Conservation (phyloP, 2,797 vertebrate species). For the Eulemur rubriventer region DNA sequence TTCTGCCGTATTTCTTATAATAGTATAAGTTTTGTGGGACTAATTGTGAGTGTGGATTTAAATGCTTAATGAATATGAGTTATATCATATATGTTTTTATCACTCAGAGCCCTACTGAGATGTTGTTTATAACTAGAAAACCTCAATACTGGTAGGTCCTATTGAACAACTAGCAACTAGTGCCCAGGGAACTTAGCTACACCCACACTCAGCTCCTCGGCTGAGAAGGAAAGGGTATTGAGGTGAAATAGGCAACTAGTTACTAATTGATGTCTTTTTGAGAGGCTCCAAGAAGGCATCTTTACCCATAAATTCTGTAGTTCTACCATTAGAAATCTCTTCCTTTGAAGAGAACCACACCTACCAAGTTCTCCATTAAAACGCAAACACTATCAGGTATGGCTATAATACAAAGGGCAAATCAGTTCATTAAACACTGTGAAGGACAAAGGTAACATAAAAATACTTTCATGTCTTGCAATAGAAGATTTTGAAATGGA, state of each 20-base stretch:
- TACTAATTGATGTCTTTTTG: neutral
- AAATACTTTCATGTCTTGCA: neutral
- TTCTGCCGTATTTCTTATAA: constrained; percentile 32
- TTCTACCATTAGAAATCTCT: neutral
- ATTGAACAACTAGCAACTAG: neutral
- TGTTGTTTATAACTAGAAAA: neutral
- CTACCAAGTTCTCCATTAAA: constrained; percentile 7
- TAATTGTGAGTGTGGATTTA: constrained; percentile 19
- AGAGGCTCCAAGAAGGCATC: neutral
- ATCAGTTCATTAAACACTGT: neutral
- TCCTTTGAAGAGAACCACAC: neutral
- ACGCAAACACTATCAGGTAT: neutral
- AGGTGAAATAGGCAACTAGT: neutral
- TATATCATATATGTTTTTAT: constrained; percentile 21
- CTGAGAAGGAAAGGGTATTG: neutral
- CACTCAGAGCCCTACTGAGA: neutral
- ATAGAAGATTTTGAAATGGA: constrained; percentile 17
- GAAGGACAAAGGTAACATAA: neutral
- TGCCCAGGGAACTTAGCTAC: neutral
- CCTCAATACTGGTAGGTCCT: neutral
- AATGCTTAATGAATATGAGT: constrained; percentile 12
- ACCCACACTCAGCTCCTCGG: neutral
- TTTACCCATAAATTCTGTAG: neutral
- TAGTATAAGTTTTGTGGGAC: neutral
- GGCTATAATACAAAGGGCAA: neutral